A percentile compares a stretch with the other conserved stretches of the same genome.
These are phyloP conservation scores for Clarias macrocephalus DNA, from an alignment of 2,113 vertebrate genomes.

Conservation along the genomic window DNA sequence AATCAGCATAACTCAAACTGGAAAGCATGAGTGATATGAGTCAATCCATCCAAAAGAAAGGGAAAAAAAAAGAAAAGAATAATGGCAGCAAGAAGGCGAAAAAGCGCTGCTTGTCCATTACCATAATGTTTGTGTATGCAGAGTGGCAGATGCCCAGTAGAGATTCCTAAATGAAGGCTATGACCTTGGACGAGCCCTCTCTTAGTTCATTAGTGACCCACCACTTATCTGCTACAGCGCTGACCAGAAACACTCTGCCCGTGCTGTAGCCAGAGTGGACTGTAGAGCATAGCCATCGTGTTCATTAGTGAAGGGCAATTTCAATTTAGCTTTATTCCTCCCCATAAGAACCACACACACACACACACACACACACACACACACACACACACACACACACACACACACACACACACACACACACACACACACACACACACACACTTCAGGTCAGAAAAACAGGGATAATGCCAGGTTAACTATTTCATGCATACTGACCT, in stretches of 20 bases:
- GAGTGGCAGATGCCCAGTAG: slow-evolving; percentile 68
- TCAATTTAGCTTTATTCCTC: slow-evolving; percentile 40
- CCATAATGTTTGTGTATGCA: slow-evolving; percentile 71
- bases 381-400: slow-evolving; percentile 31
- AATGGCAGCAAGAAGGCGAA: slow-evolving; percentile 47
- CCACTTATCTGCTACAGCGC: slow-evolving; percentile 70
- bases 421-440: slow-evolving; percentile 28
- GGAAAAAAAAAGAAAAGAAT: slow-evolving; percentile 64
- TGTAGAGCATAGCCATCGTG: slow-evolving; percentile 53
- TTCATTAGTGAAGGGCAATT: slow-evolving; percentile 50
- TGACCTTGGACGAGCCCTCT: slow-evolving; percentile 75
- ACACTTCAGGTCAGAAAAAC: slow-evolving; percentile 27
- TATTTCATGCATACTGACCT: slow-evolving; percentile 40
- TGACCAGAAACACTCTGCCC: slow-evolving; percentile 57
- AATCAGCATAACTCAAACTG: slow-evolving; percentile 58
- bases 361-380: slow-evolving; percentile 33
- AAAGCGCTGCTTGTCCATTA: slow-evolving; percentile 65
- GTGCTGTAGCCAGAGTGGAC: slow-evolving; percentile 41
- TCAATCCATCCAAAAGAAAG: slow-evolving; percentile 61
- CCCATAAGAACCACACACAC: slow-evolving; percentile 24
- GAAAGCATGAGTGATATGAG: slow-evolving; percentile 31
- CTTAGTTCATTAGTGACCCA: slow-evolving; percentile 74
- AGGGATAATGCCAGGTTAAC: slow-evolving; percentile 53
- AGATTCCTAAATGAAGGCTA: slow-evolving; percentile 73
- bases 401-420: slow-evolving; percentile 28